phyloP scores from a whole-genome alignment of 1,140 invertebrate genomes.

The Trichonephila inaurata region DNA sequence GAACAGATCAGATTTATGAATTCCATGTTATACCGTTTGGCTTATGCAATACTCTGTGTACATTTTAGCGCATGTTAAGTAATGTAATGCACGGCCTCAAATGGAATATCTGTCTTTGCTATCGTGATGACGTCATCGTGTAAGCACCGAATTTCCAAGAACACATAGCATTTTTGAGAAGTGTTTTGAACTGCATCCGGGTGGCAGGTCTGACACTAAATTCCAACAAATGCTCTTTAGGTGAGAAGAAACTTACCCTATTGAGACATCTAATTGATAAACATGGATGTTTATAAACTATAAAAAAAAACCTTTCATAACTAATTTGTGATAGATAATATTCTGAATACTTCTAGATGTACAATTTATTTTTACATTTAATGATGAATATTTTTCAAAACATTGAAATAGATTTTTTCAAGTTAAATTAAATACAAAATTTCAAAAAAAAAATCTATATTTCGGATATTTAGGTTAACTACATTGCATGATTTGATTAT shows the following conservation, averaged over 20 bases:
- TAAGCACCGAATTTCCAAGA: conserved; percentile 78
- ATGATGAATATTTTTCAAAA: too few species aligned
- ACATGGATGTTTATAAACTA: not conserved
- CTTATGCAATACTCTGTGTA: conserved; percentile 46
- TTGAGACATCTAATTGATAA: conserved; percentile 33
- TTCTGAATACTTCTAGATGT: too few species aligned
- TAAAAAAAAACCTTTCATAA: too few species aligned
- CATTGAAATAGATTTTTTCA: too few species aligned
- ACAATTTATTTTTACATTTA: too few species aligned
- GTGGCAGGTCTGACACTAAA: not conserved
- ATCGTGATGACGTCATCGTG: not conserved
- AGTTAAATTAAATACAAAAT: too few species aligned
- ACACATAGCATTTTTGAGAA: not conserved
- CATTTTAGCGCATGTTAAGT: conserved; percentile 78
- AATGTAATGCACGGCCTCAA: conserved; percentile 76
- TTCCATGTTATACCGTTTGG: conserved; percentile 79
- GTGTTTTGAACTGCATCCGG: not conserved
- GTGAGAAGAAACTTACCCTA: conserved; percentile 31
- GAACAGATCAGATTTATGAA: conserved; percentile 77
- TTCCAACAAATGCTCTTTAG: conserved; percentile 77
- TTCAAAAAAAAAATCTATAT: too few species aligned
- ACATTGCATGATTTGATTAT: too few species aligned
- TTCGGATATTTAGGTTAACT: too few species aligned
- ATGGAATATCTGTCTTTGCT: conserved; percentile 66
- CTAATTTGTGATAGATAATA: too few species aligned